phyloP scores from a whole-genome alignment of 2,888 invertebrate genomes.

The Ametastegia equiseti region DNA sequence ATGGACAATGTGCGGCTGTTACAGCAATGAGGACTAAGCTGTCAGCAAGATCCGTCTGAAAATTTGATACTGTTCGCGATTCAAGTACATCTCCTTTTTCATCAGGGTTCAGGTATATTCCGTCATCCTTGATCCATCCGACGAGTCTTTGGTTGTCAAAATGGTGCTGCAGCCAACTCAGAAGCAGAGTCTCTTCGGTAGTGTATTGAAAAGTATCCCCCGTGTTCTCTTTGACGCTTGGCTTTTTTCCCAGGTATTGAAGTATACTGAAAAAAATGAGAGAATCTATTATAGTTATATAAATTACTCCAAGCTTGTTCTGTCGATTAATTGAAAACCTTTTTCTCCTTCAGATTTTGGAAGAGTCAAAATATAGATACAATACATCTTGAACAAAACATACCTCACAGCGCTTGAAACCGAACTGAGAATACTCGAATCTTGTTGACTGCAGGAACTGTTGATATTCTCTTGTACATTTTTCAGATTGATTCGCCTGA shows the following conservation, averaged over 20 bases:
- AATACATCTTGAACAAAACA: not conserved
- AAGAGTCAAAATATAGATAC: too few relatives aligned
- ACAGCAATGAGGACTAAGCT: conserved; percentile 79
- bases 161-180: conserved; percentile 75
- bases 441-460: not conserved
- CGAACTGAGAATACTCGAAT: not conserved
- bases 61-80: conserved; percentile 67
- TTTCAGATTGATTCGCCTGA: conserved; percentile 69
- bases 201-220: conserved; percentile 28
- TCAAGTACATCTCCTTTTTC: conserved; percentile 53
- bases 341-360: not conserved
- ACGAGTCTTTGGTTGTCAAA: conserved; percentile 72
- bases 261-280: not conserved
- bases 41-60: conserved; percentile 78
- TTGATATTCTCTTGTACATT: not conserved
- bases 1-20: conserved; percentile 80
- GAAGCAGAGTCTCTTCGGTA: conserved; percentile 67
- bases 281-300: not conserved
- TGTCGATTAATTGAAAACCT: not conserved
- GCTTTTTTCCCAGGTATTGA: not conserved
- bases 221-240: not conserved
- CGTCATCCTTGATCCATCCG: conserved; percentile 74
- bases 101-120: conserved; percentile 58
- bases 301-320: not conserved
- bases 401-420: not conserved